A percentile compares a stretch with the other conserved stretches of the same genome.
These are phyloP conservation scores for Corella eumyota DNA, from an alignment of 23 tunicate genomes.

Conservation along the genomic window DNA sequence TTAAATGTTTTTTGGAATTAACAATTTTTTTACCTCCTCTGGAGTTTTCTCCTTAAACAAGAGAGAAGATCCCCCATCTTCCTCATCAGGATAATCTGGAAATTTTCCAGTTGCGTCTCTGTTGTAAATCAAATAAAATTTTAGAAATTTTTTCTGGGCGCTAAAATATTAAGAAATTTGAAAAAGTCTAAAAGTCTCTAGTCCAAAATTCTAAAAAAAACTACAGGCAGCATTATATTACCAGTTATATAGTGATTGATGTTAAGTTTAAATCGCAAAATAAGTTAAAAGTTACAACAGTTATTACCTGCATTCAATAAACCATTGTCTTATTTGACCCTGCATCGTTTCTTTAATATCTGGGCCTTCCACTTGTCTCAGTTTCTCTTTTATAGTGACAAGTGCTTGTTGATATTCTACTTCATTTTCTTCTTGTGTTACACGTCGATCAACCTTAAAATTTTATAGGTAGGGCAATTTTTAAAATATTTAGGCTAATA, in stretches of 20 bases:
- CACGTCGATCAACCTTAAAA: conserved; percentile 53
- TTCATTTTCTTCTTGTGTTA: conserved; percentile 91
- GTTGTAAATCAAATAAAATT: too few species aligned
- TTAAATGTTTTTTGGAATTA: background rate
- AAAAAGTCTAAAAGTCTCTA: too few species aligned
- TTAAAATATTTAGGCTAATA: background rate
- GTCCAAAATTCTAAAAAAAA: too few species aligned
- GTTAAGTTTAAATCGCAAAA: too few species aligned
- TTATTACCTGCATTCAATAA: conserved; percentile 93
- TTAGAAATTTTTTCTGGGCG: too few species aligned
- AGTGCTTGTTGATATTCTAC: conserved; percentile 95
- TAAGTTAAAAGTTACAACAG: too few species aligned
- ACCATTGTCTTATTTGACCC: conserved; percentile 99
- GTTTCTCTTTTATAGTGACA: conserved; percentile 86
- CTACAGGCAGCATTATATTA: too few species aligned
- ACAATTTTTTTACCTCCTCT: conserved; percentile 65
- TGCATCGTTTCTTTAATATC: conserved; percentile 97
- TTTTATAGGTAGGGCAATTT: too few species aligned
- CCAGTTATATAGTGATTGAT: too few species aligned
- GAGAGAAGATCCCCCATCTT: conserved; percentile 93
- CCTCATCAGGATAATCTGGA: conserved; percentile 99
- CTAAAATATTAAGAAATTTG: too few species aligned
- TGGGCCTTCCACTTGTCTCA: conserved; percentile 93
- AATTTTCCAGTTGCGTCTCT: conserved; percentile 98
- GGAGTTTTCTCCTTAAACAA: conserved; percentile 97